Evolutionary conservation across 2,888 invertebrate genomes (phyloP).

Genomic region (Mylabris sibirica): DNA sequence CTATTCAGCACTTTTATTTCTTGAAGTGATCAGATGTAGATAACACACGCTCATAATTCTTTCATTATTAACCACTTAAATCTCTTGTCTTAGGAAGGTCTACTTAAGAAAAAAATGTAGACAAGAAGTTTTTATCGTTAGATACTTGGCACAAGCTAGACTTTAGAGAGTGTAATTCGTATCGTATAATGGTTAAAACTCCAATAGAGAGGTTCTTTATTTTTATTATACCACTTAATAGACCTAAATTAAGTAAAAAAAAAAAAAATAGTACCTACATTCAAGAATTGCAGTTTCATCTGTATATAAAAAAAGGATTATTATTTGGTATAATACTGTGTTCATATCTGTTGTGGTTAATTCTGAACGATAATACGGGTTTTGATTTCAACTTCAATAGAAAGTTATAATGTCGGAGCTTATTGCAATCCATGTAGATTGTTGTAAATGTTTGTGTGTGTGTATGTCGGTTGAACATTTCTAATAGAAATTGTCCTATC

Average conservation of each 20-base stretch:
- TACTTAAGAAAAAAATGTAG: not conserved
- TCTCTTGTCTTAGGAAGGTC: not conserved
- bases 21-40: not conserved
- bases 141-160: not conserved
- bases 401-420: no score
- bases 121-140: conserved; percentile 8
- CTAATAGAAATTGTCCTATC: no score
- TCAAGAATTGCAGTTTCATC: not conserved
- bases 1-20: not conserved
- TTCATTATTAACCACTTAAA: conserved; percentile 2
- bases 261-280: not conserved
- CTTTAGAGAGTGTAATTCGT: not conserved
- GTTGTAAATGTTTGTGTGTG: no score
- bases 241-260: not conserved
- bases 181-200: conserved; percentile 7
- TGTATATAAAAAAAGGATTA: not conserved
- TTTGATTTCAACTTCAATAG: no score
- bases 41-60: conserved; percentile 6
- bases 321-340: no score
- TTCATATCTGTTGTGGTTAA: no score
- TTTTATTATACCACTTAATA: not conserved
- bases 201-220: not conserved
- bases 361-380: no score
- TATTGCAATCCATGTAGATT: no score
- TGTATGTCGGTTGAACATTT: no score